Evolutionary conservation across 2,888 invertebrate genomes (phyloP).

Genomic region (Pandemis cinnamomeana): DNA sequence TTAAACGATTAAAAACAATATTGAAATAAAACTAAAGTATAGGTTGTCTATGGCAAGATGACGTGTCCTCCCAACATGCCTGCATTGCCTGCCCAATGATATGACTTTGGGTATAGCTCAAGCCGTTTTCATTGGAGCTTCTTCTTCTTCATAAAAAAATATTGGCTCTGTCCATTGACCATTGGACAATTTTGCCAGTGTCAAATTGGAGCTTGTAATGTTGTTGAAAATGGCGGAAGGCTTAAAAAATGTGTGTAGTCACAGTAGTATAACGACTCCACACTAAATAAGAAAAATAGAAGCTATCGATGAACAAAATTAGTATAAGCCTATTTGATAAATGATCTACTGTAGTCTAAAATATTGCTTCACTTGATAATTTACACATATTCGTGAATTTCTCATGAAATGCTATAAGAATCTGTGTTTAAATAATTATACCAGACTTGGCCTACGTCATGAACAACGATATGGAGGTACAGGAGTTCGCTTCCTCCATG

Average conservation of each 20-base stretch:
- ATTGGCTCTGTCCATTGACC: too few species aligned
- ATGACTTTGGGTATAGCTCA: neutral
- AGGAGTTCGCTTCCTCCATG: conserved; percentile 13
- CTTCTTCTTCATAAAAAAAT: too few species aligned
- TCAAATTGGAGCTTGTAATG: neutral
- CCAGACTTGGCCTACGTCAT: too few species aligned
- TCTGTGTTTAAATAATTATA: neutral
- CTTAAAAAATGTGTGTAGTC: neutral
- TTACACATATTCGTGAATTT: neutral
- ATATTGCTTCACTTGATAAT: neutral
- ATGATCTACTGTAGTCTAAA: neutral
- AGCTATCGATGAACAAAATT: neutral
- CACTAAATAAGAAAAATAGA: neutral
- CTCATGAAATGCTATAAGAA: neutral
- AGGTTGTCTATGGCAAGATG: neutral
- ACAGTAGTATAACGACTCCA: neutral
- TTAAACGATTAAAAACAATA: neutral
- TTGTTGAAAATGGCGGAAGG: neutral
- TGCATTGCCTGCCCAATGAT: neutral
- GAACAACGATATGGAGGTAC: conserved; percentile 3
- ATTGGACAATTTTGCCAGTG: neutral
- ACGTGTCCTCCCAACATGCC: neutral
- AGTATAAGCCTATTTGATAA: neutral
- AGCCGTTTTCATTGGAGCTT: too few species aligned
- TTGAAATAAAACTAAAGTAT: neutral